Conservation (phyloP, 2,113 vertebrate genomes). For the Mobula birostris region DNA sequence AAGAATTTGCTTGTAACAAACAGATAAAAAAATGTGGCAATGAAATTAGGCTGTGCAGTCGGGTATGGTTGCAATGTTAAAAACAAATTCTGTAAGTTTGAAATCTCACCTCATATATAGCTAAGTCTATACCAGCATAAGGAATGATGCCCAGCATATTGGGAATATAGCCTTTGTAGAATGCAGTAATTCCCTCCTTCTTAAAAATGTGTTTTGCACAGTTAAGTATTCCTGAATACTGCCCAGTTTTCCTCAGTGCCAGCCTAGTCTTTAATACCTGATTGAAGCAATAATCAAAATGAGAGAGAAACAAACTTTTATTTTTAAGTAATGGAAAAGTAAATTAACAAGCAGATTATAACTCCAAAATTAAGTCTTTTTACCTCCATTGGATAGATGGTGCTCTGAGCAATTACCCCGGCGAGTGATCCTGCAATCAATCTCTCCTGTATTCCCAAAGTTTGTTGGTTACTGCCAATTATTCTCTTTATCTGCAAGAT, state of each 20-base stretch:
- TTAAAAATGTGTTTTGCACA: slow-evolving; percentile 76
- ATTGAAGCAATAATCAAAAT: not conserved
- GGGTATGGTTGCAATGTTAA: not conserved
- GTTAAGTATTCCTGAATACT: slow-evolving; percentile 73
- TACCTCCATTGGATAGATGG: slow-evolving; percentile 97
- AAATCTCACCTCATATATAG: slow-evolving; percentile 82
- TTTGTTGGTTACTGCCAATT: slow-evolving; percentile 83
- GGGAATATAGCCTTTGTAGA: slow-evolving; percentile 92
- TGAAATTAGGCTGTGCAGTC: not conserved
- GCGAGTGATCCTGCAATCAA: slow-evolving; percentile 84
- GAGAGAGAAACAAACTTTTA: not conserved
- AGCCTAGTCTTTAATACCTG: slow-evolving; percentile 91
- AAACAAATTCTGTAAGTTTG: not conserved
- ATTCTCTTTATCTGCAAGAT: slow-evolving; percentile 75
- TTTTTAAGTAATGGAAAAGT: not conserved
- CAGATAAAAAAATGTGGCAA: not conserved
- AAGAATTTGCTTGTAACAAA: not conserved
- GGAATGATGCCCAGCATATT: slow-evolving; percentile 96
- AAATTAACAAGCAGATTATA: not conserved
- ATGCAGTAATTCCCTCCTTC: slow-evolving; percentile 75
- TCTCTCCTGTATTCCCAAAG: slow-evolving; percentile 76
- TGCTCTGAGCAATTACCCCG: slow-evolving; percentile 85
- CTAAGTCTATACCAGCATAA: slow-evolving; percentile 89
- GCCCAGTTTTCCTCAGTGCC: slow-evolving; percentile 80
- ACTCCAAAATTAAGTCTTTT: slow-evolving; percentile 39